Conservation (phyloP, 2,113 vertebrate genomes). For the Boulengeromyrus knoepffleri region DNA sequence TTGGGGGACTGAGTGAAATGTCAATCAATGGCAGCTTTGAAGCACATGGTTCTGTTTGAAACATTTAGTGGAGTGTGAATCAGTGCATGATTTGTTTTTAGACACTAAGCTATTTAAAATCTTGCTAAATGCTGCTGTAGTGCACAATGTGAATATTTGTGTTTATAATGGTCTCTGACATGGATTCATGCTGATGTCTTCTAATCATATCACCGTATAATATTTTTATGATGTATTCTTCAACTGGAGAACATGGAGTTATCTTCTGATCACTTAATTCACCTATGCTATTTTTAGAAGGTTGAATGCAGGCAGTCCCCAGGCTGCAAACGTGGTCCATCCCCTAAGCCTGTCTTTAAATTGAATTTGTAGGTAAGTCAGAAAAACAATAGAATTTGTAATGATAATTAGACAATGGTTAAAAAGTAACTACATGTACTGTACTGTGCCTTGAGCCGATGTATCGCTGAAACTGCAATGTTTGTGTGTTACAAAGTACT, state of each 20-base stretch:
- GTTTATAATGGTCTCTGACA: background rate
- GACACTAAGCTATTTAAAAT: background rate
- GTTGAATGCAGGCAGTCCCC: background rate
- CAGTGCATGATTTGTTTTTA: background rate
- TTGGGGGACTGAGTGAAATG: background rate
- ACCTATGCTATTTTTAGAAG: background rate
- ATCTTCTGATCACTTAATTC: background rate
- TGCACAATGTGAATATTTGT: background rate
- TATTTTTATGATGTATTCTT: background rate
- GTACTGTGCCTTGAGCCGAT: background rate
- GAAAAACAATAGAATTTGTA: background rate
- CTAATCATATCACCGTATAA: background rate
- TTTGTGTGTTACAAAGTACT: background rate
- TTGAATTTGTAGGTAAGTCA: background rate
- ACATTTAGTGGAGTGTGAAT: background rate
- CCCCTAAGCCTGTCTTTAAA: background rate
- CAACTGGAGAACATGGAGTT: background rate
- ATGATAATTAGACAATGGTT: background rate
- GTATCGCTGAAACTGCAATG: background rate
- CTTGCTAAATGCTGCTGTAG: background rate
- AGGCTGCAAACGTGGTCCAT: background rate
- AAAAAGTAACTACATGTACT: background rate
- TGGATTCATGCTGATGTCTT: background rate
- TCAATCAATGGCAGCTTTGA: background rate
- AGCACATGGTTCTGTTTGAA: background rate